Conservation (phyloP, 2,113 vertebrate species). For the Hydrochoerus hydrochaeris region DNA sequence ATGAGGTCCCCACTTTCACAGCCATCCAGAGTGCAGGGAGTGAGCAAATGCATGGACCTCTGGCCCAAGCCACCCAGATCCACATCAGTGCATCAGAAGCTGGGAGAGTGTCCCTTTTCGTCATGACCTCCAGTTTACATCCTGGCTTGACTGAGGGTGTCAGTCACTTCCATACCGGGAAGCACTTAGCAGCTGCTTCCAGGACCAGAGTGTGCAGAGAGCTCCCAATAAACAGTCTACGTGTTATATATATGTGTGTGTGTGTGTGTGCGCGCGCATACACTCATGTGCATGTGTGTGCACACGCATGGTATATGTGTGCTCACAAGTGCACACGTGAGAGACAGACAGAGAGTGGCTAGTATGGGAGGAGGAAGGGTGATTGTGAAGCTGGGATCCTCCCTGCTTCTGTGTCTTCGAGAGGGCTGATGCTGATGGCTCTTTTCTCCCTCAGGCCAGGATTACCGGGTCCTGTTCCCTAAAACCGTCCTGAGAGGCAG, state of each 20-base stretch:
- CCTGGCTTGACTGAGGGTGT: background rate
- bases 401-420: background rate
- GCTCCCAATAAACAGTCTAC: background rate
- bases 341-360: background rate
- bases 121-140: background rate
- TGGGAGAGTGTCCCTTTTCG: rapidly evolving
- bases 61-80: background rate
- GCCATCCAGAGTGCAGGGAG: background rate
- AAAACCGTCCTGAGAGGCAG: background rate
- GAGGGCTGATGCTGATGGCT: background rate
- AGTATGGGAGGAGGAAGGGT: background rate
- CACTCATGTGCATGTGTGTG: rapidly evolving
- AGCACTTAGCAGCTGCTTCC: background rate
- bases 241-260: background rate
- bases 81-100: rapidly evolving
- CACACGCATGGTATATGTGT: too few relatives aligned
- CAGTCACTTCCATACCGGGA: rapidly evolving
- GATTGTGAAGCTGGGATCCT: background rate
- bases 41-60: background rate
- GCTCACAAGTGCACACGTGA: too few relatives aligned
- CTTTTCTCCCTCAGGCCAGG: constrained; percentile 73
- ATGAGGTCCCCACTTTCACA: too few relatives aligned
- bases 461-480: constrained; percentile 54
- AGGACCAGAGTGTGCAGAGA: background rate
- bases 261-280: rapidly evolving